Evolutionary conservation across 2,113 vertebrate species (phyloP), one percentile per base, ranked within the genome.

Genomic region (Pteropus alecto): DNA sequence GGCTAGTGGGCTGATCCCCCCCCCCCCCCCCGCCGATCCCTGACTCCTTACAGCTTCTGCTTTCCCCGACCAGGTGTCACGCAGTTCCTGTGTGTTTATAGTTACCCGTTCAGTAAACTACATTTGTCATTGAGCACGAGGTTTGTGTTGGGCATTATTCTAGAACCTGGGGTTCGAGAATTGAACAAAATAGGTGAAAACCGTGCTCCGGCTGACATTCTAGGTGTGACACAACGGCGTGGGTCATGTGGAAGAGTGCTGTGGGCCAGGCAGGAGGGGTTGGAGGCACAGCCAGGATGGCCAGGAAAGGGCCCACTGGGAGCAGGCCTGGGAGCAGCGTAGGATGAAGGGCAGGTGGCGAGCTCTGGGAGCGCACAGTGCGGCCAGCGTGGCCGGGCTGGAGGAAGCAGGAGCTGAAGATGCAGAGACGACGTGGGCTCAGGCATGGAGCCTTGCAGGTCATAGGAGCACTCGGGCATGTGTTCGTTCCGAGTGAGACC

Each of bases 371-470:
- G 74, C 0, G 28, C 33, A 73, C 15, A 5, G 14, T 15, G 51
- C 15, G 33, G 19, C 56, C 38, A 0, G 8, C 10, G 61, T 21
- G 16, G 26, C 30, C 10, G 3, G 26, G 74, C 30, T 6, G 24
- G 38, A 30, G 56, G 33, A 24, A 56, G 22, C 46, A 41, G 38
- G 41, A 71, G 16, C 74, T 43, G 10, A 58, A 76, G 43, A n/a
- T 18, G 6, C 7, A 38, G 33, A 4, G n/a, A 67, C 1, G 7
- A 12, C 9, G 5, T 12, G 21, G 43, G 19, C 8, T 24, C 26
- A 6, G 5, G 22, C 0, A 0, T 13, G n/a, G 85, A 43, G 28
- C 67, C 58, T 73, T 41, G 35, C 13, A 24, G 21, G 48, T 43
- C 48, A 2, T 21, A 19, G 51, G 67, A 84, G 51, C 26, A 82